Evolutionary conservation across 2,797 vertebrate species (phyloP).

Genomic region (Amazonetta brasiliensis): DNA sequence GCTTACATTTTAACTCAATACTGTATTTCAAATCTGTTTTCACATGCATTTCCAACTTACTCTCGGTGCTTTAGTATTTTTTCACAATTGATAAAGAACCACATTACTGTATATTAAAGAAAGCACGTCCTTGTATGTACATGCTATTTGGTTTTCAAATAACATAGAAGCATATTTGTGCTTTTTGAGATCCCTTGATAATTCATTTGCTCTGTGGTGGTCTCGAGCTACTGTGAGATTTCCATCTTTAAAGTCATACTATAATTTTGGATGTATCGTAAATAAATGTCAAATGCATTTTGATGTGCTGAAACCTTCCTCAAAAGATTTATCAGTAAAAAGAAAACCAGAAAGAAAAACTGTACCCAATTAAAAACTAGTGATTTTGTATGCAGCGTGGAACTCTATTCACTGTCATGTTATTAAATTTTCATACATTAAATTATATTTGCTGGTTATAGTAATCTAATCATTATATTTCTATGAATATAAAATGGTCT

Average conservation of each 20-base stretch:
- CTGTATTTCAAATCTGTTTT: neutral
- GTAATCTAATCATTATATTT: conserved; percentile 6
- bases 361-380: neutral
- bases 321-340: neutral
- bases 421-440: conserved; percentile 23
- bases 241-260: neutral
- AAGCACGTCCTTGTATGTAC: neutral
- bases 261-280: neutral
- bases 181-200: neutral
- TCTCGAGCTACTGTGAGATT: neutral
- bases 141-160: neutral
- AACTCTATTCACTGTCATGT: neutral
- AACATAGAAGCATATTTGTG: neutral
- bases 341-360: neutral
- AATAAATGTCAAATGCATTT: neutral
- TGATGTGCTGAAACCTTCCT: neutral
- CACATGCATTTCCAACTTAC: neutral
- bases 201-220: neutral
- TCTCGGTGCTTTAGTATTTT: neutral
- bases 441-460: conserved; percentile 9
- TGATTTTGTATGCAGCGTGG: neutral
- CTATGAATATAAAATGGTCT: neutral
- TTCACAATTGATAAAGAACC: neutral
- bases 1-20: neutral
- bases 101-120: neutral